A percentile compares a stretch with the other conserved stretches of the same genome.
Evolutionary conservation across 2,888 invertebrate genomes (phyloP).

Genomic region (Himalopsyche anomala): DNA sequence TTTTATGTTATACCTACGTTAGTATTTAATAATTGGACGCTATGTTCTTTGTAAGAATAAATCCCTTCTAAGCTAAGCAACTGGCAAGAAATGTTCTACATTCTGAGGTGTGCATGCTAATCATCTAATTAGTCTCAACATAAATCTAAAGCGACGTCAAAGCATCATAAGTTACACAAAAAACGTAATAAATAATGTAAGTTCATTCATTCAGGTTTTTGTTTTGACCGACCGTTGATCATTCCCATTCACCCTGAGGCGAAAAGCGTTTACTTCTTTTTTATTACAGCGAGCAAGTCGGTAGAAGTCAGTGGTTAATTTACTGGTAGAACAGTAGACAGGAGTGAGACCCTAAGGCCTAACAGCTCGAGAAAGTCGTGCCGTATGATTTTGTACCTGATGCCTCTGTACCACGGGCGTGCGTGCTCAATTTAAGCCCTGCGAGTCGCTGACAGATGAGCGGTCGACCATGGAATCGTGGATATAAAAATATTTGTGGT

Average conservation of each 20-base stretch:
- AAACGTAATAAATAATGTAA: constrained; percentile 56
- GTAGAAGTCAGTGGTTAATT: constrained; percentile 54
- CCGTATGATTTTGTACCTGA: constrained; percentile 52
- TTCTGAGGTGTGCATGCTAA: constrained; percentile 38
- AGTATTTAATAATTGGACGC: not conserved
- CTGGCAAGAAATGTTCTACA: not conserved
- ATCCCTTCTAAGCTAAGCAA: not conserved
- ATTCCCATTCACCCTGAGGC: constrained; percentile 56
- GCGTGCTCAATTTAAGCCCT: constrained; percentile 39
- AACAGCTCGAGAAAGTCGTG: constrained; percentile 56
- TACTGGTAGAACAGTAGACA: constrained; percentile 59
- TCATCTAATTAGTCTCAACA: constrained; percentile 44
- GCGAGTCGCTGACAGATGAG: constrained; percentile 29
- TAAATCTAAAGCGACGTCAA: constrained; percentile 45
- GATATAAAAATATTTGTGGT: constrained; percentile 26
- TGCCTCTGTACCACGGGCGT: constrained; percentile 24
- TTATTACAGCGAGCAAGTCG: constrained; percentile 27
- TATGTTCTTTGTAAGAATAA: not conserved
- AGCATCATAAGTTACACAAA: constrained; percentile 57
- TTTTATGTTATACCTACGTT: not conserved
- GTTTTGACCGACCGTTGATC: constrained; percentile 59
- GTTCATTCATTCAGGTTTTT: constrained; percentile 62
- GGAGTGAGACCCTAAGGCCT: constrained; percentile 42
- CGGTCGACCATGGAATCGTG: constrained; percentile 18
- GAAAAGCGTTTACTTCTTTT: constrained; percentile 43